These are phyloP conservation scores for Ormia ochracea DNA, from an alignment of 2,888 invertebrate genomes.

Conservation along the genomic window DNA sequence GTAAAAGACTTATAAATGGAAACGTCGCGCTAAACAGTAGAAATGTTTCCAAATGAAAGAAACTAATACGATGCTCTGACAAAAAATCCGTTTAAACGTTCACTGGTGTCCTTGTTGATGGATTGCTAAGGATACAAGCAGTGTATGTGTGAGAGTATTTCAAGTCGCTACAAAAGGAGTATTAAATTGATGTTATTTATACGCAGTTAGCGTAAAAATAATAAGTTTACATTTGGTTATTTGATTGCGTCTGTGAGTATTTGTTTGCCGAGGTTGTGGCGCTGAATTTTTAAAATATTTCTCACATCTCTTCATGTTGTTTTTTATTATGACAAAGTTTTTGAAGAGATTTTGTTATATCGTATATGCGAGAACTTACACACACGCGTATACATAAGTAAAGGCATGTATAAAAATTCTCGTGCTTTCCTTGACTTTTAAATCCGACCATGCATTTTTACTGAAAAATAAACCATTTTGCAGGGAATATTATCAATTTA, in stretches of 20 bases:
- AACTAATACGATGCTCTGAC: background rate
- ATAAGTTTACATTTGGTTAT: conserved; percentile 23
- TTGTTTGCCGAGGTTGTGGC: conserved; percentile 3
- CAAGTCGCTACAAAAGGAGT: background rate
- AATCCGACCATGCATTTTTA: conserved; percentile 23
- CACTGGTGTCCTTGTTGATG: background rate
- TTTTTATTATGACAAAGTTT: background rate
- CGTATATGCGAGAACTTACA: no score
- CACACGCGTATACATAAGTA: no score
- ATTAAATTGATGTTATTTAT: conserved; percentile 32
- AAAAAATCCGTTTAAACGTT: background rate
- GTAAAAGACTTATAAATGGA: no score
- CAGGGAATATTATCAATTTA: conserved; percentile 6
- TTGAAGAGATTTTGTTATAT: conserved; percentile 21
- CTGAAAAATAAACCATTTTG: background rate
- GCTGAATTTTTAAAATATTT: background rate
- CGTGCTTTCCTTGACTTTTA: conserved; percentile 29
- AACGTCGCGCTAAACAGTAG: no score
- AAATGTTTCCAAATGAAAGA: no score
- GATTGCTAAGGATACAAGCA: background rate
- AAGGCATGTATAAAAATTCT: conserved; percentile 7
- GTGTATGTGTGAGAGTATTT: background rate
- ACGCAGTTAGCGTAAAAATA: conserved; percentile 34
- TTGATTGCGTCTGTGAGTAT: background rate
- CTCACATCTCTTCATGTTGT: background rate